Evolutionary conservation across 1,140 invertebrate genomes (phyloP), one percentile per base, ranked within the genome.

Genomic region (Anadara kagoshimensis): DNA sequence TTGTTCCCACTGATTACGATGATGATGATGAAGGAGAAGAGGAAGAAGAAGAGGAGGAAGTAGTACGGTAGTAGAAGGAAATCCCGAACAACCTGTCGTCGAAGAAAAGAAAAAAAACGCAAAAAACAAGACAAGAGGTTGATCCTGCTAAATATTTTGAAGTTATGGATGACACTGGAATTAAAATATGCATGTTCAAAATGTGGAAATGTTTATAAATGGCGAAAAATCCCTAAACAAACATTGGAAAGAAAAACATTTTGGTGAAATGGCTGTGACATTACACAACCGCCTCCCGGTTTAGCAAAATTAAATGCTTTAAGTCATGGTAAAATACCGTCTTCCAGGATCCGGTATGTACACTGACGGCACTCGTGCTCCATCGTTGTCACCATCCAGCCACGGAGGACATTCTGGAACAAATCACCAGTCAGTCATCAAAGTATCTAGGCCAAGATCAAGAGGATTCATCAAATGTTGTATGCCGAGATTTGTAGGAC

Each of bases 241-340:
- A 76, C 88, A 89, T 71, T 89, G 88, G 88, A 89, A 89, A 78
- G 88, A 89, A 64, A 89, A 89, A 64, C 88, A 89, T 76, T 82
- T 77, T 69, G 80, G 78, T 18, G 84, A 87, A 54, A 73, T 80
- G 5, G 76, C 81, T 10, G n/a, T n/a, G 86, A 85, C 65, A 61
- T 76, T 5, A 78, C 74, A 22, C 78, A 81, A 67, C 79, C 75
- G 43, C 83, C 83, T 0, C 78, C 81, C 11, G 73, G 73, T 20
- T 57, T 75, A 20, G 73, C 68, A 20, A 75, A 75, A 54, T 68
- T 75, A 18, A 75, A 70, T 44, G 54, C 61, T 11, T 45, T 75
- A 20, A 75, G 47, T 36, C 68, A 75, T 47, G n/a, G 62, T 75
- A 26, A 68, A 75, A 69, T 75, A 75, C 43, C 59, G 61, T 1